Percentiles rank a stretch among this genome's conserved stretches.
Evolutionary conservation across 2,797 vertebrate species (phyloP).

Genomic region (Cynodonichthys magdalenae): DNA sequence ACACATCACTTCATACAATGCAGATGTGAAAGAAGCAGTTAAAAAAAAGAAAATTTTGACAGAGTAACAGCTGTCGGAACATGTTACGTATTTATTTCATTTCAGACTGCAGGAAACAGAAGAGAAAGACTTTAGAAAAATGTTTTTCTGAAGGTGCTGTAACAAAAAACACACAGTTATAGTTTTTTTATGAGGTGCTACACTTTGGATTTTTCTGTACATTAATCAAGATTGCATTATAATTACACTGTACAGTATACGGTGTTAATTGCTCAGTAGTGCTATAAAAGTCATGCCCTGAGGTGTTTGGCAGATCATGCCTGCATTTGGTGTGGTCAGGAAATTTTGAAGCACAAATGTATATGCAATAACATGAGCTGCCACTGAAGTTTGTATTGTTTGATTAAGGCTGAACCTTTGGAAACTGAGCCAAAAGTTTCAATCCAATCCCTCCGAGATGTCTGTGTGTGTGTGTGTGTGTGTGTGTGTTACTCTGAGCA

Average conservation of each 20-base stretch:
- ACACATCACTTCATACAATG: slow-evolving; percentile 73
- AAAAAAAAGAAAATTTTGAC: slow-evolving; percentile 66
- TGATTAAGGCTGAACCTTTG: slow-evolving; percentile 70
- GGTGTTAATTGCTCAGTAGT: slow-evolving; percentile 61
- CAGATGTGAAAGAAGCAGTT: slow-evolving; percentile 67
- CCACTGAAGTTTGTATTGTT: slow-evolving; percentile 71
- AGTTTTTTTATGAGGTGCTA: neutral
- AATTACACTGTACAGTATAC: slow-evolving; percentile 53
- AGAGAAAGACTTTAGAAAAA: slow-evolving; percentile 54
- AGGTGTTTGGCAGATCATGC: slow-evolving; percentile 62
- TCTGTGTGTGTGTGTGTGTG: slow-evolving; percentile 71
- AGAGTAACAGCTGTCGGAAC: slow-evolving; percentile 60
- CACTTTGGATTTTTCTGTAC: slow-evolving; percentile 26
- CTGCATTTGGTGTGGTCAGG: slow-evolving; percentile 56
- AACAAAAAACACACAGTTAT: slow-evolving; percentile 44
- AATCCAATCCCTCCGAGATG: slow-evolving; percentile 78
- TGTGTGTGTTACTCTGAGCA: slow-evolving; percentile 36
- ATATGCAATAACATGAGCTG: slow-evolving; percentile 57
- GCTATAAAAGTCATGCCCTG: slow-evolving; percentile 52
- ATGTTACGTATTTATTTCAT: slow-evolving; percentile 59
- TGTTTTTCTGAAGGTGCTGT: slow-evolving; percentile 54
- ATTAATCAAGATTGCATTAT: slow-evolving; percentile 53
- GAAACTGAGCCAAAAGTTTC: slow-evolving; percentile 64
- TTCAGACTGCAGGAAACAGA: slow-evolving; percentile 46
- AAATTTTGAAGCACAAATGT: slow-evolving; percentile 62